Evolutionary conservation across 2,113 vertebrate genomes (phyloP).

Genomic region (Chionodraco myersi): DNA sequence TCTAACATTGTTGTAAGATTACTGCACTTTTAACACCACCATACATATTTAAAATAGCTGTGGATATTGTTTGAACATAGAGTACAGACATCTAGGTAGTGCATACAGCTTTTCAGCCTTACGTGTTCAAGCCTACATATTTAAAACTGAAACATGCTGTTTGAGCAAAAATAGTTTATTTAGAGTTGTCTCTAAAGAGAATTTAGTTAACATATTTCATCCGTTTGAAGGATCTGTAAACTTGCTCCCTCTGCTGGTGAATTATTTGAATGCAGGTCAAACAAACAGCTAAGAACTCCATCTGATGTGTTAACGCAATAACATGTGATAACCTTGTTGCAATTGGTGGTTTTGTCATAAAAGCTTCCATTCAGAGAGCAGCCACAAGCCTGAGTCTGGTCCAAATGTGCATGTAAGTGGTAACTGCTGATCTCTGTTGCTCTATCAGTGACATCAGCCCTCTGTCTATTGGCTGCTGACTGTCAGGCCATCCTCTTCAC

Average conservation of each 20-base stretch:
- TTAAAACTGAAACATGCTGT: background rate
- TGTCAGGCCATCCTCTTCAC: conserved; percentile 61
- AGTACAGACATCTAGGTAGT: background rate
- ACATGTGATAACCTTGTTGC: conserved; percentile 1
- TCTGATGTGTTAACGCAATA: background rate
- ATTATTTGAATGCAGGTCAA: background rate
- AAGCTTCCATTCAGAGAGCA: background rate
- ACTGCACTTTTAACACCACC: background rate
- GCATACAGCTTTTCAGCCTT: background rate
- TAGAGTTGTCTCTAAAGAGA: background rate
- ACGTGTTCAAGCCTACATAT: background rate
- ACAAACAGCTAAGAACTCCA: background rate
- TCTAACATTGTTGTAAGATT: background rate
- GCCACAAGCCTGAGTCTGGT: conserved; percentile 3
- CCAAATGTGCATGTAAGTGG: conserved; percentile 35
- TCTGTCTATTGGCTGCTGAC: conserved; percentile 65
- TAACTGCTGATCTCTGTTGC: conserved; percentile 43
- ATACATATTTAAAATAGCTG: conserved; percentile 19
- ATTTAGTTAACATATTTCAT: background rate
- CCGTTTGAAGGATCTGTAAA: background rate
- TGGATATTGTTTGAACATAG: background rate
- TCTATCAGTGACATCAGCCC: conserved; percentile 60
- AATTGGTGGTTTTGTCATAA: background rate
- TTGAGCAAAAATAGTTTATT: background rate
- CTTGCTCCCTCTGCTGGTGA: conserved; percentile 60